These are phyloP conservation scores for Apis mellifera DNA, from an alignment of 1,140 invertebrate genomes.

Conservation along the genomic window DNA sequence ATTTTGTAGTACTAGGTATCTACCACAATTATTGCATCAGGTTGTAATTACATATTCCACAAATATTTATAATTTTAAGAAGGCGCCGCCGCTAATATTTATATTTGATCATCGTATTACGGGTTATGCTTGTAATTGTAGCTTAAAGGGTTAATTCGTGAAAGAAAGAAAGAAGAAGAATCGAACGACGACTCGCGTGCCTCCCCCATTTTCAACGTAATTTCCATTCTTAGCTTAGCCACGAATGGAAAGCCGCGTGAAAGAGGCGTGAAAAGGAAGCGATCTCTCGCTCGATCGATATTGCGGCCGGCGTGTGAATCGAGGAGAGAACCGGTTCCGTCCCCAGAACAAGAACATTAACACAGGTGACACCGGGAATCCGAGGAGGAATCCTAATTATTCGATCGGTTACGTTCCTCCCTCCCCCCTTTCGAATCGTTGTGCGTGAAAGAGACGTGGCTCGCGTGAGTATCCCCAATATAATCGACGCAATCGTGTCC, in stretches of 20 bases:
- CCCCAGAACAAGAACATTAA: neutral
- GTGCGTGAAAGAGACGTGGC: neutral
- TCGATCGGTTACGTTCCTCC: conserved; percentile 34
- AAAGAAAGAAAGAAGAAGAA: too few relatives aligned
- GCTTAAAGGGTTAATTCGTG: too few relatives aligned
- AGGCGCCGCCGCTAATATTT: too few relatives aligned
- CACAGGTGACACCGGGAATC: conserved; percentile 34
- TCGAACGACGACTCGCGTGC: too few relatives aligned
- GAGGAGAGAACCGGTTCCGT: conserved; percentile 36
- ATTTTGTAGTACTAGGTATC: too few relatives aligned
- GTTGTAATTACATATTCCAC: too few relatives aligned
- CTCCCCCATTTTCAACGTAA: too few relatives aligned
- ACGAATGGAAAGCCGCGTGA: neutral
- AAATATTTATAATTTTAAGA: too few relatives aligned
- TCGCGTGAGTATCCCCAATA: conserved; percentile 12
- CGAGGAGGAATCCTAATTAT: conserved; percentile 44
- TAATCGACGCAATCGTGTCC: neutral
- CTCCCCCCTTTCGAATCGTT: neutral
- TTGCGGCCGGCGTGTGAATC: neutral
- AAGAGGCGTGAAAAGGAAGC: conserved; percentile 20
- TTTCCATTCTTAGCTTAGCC: too few relatives aligned
- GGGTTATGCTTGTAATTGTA: too few relatives aligned
- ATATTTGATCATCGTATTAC: too few relatives aligned
- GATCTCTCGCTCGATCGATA: conserved; percentile 26
- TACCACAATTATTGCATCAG: too few relatives aligned